Conservation (phyloP, 1,140 invertebrate genomes). For the Monomorium pharaonis region DNA sequence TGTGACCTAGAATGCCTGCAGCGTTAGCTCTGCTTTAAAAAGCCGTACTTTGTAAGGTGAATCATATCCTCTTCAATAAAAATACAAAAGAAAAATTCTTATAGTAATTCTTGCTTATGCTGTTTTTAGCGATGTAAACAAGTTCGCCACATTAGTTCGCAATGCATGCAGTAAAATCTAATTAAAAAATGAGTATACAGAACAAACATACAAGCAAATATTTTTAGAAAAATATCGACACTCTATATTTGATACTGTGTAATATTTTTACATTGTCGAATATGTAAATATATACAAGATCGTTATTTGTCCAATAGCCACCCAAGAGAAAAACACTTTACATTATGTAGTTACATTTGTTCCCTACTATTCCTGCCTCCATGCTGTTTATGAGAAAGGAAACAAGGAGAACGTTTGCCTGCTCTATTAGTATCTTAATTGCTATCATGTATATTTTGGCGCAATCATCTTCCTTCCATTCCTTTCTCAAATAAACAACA, state of each 20-base stretch:
- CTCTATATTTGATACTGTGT: not conserved
- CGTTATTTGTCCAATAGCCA: not conserved
- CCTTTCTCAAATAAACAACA: not conserved
- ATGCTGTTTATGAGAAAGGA: not conserved
- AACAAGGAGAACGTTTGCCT: not conserved
- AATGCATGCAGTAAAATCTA: constrained; percentile 13
- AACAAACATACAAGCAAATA: not conserved
- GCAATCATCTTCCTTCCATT: not conserved
- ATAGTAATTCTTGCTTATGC: constrained; percentile 34
- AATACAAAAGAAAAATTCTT: constrained; percentile 48
- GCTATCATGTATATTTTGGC: not conserved
- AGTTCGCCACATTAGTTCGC: constrained; percentile 38
- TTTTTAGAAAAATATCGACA: not conserved
- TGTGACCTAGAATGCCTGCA: not conserved
- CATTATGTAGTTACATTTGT: constrained; percentile 12
- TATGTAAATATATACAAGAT: not conserved
- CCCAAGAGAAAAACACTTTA: not conserved
- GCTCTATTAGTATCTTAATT: constrained; percentile 10
- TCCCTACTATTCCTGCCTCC: not conserved
- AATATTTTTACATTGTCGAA: not conserved
- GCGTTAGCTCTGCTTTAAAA: constrained; percentile 26
- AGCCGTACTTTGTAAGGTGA: not conserved
- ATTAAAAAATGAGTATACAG: constrained; percentile 4
- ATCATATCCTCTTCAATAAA: constrained; percentile 28
- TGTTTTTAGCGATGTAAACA: constrained; percentile 55